Conservation (phyloP, 2,113 vertebrate species). For the Heliornis fulica region DNA sequence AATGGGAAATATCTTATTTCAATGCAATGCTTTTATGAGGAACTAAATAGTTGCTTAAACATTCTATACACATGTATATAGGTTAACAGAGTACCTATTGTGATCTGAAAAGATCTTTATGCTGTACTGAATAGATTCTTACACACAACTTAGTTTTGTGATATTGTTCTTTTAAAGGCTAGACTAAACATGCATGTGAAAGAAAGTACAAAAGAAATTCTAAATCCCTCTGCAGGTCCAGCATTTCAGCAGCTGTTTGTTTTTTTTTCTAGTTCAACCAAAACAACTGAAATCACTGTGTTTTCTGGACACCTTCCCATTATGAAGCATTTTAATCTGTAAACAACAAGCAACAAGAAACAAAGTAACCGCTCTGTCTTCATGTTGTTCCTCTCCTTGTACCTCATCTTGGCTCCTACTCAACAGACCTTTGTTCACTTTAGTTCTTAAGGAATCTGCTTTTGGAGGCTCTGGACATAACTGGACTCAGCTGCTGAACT, state of each 20-base stretch:
- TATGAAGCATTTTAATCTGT: neutral
- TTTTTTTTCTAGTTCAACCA: neutral
- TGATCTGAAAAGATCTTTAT: neutral
- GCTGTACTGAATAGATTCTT: neutral
- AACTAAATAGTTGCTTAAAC: neutral
- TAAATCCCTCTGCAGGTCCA: neutral
- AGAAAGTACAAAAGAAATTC: neutral
- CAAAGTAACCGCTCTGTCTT: neutral
- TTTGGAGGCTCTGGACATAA: neutral
- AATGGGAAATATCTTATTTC: neutral
- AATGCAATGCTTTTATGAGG: neutral
- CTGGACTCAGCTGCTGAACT: neutral
- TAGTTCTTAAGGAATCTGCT: neutral
- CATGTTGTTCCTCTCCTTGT: neutral
- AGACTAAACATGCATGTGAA: neutral
- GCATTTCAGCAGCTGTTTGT: neutral
- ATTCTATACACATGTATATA: neutral
- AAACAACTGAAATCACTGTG: neutral
- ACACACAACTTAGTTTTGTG: neutral
- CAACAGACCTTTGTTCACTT: neutral
- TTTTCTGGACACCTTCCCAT: neutral
- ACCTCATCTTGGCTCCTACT: neutral
- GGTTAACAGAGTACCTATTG: neutral
- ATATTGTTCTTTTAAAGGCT: neutral
- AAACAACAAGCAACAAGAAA: neutral